Conservation (phyloP, 2,888 invertebrate species). For the Sepiola atlantica region DNA sequence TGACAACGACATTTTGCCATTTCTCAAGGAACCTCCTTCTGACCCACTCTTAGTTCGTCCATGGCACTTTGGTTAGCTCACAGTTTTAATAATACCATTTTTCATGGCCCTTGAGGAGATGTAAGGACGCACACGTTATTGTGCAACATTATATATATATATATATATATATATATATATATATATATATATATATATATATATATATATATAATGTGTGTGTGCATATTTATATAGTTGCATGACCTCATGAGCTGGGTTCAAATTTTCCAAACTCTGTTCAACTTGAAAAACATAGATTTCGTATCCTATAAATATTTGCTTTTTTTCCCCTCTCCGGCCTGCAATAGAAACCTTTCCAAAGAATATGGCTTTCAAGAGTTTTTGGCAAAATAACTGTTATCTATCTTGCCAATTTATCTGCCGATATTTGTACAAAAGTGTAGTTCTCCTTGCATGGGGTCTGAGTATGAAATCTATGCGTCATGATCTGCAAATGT, state of each 20-base stretch:
- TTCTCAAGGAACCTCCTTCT: not conserved
- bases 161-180: no score
- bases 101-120: not conserved
- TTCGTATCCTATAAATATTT: constrained; percentile 12
- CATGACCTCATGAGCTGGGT: not conserved
- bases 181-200: no score
- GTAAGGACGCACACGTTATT: not conserved
- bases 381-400: not conserved
- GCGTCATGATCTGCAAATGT: no score
- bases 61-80: not conserved
- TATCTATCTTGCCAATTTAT: not conserved
- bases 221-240: not conserved
- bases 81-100: not conserved
- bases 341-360: not conserved
- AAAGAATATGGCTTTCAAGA: constrained; percentile 21
- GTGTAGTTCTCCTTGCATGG: no score
- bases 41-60: not conserved
- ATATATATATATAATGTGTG: no score
- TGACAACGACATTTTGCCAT: not conserved
- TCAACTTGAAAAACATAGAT: not conserved
- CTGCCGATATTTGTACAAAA: no score
- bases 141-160: not conserved
- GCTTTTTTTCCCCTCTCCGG: not conserved
- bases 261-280: not conserved
- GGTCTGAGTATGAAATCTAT: no score